These are phyloP conservation scores for Spizella passerina DNA, from an alignment of 2,797 vertebrate genomes.

Conservation along the genomic window DNA sequence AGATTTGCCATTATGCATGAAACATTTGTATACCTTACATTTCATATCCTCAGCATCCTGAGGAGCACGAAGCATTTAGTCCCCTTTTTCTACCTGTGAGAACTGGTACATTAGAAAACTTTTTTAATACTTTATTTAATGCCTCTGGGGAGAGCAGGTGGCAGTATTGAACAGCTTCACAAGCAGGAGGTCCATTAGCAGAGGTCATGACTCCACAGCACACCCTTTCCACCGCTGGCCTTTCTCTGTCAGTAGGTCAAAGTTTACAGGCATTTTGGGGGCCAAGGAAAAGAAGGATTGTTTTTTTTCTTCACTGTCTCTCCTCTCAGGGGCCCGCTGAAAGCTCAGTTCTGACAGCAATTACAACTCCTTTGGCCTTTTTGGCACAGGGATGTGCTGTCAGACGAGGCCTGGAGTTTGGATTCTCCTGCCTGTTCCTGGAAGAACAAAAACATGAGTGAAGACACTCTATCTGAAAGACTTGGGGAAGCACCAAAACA, in stretches of 20 bases:
- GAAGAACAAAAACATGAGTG: background rate
- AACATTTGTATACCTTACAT: background rate
- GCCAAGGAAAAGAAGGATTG: background rate
- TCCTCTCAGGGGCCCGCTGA: background rate
- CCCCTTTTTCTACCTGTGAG: background rate
- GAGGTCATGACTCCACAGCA: background rate
- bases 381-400: background rate
- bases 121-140: background rate
- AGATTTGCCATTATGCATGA: background rate
- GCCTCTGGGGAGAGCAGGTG: background rate
- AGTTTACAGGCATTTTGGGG: background rate
- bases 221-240: background rate
- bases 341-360: conserved; percentile 25
- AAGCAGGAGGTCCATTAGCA: background rate
- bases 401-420: background rate
- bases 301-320: background rate
- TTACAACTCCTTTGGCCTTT: background rate
- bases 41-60: background rate
- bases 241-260: background rate
- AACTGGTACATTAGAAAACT: background rate
- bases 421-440: background rate
- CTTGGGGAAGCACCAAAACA: background rate
- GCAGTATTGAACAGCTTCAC: background rate
- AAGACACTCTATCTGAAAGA: background rate
- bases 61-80: background rate